phyloP scores from a whole-genome alignment of 2,888 invertebrate species.

The Spodoptera exigua region DNA sequence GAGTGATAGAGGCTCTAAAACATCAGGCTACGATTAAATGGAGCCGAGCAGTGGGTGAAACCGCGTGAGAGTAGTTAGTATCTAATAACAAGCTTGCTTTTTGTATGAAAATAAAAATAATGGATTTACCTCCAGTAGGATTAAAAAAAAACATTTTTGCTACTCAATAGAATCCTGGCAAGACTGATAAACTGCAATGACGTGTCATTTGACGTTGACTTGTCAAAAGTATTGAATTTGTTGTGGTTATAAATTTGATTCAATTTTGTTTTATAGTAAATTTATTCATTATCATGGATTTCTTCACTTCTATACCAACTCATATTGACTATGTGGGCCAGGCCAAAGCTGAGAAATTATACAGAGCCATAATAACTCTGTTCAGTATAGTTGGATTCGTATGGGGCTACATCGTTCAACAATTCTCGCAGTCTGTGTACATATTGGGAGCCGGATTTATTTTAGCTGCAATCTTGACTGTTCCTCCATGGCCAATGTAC shows the following conservation, averaged over 20 bases:
- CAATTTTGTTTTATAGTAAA: constrained; percentile 8
- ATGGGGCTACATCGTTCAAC: constrained; percentile 98
- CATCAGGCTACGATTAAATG: too few species aligned
- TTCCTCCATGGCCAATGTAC: constrained; percentile 99
- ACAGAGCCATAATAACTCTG: constrained; percentile 95
- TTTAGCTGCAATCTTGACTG: constrained; percentile 95
- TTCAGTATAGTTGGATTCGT: constrained; percentile 97
- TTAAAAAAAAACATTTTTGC: too few species aligned
- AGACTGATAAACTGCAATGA: constrained; percentile 10
- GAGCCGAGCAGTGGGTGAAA: too few species aligned
- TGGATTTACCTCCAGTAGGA: too few species aligned
- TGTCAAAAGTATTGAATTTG: constrained; percentile 52
- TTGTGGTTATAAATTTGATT: constrained; percentile 48
- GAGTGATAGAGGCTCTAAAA: too few species aligned
- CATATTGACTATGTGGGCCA: constrained; percentile 96
- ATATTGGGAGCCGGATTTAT: constrained; percentile 97
- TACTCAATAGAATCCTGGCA: too few species aligned
- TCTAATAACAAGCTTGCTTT: too few species aligned
- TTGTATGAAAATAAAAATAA: too few species aligned
- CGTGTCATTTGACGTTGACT: constrained; percentile 52
- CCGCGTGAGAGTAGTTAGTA: too few species aligned
- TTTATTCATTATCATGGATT: constrained; percentile 75
- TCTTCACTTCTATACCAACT: constrained; percentile 85
- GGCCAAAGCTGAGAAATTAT: constrained; percentile 96
- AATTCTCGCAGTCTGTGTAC: constrained; percentile 98